phyloP scores from a whole-genome alignment of 2,113 vertebrate species.

The Poeciliopsis retropinna region DNA sequence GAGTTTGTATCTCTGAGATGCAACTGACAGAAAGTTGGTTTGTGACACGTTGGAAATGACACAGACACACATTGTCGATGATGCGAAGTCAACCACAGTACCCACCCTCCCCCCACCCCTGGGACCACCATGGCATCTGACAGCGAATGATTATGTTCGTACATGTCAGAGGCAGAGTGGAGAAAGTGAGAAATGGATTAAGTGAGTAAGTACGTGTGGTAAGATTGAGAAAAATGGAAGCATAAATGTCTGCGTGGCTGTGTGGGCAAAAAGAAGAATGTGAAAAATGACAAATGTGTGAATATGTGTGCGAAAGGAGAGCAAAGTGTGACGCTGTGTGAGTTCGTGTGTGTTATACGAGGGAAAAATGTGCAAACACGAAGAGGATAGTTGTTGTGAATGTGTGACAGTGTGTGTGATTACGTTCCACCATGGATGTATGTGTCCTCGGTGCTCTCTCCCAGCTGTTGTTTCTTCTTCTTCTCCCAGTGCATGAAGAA shows the following conservation, averaged over 20 bases:
- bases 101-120: background rate
- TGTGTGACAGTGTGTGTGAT: conserved; percentile 26
- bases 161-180: conserved; percentile 12
- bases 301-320: conserved; percentile 61
- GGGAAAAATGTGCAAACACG: conserved; percentile 35
- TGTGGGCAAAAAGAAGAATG: conserved; percentile 47
- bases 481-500: conserved; percentile 39
- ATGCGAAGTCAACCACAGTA: conserved; percentile 3
- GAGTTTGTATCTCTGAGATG: background rate
- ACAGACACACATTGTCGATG: conserved; percentile 11
- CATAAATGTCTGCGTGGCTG: conserved; percentile 22
- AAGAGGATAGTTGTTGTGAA: conserved; percentile 34
- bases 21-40: background rate
- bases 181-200: conserved; percentile 16
- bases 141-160: conserved; percentile 24
- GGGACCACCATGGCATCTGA: conserved; percentile 44
- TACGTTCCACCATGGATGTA: conserved; percentile 24
- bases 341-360: conserved; percentile 23
- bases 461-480: conserved; percentile 64
- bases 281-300: conserved; percentile 61
- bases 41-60: background rate
- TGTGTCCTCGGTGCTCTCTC: conserved; percentile 38
- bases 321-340: conserved; percentile 51
- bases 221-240: conserved; percentile 39
- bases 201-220: conserved; percentile 47